A percentile compares a stretch with the other conserved stretches of the same genome.
These are phyloP conservation scores for Eudemis profundana DNA, from an alignment of 2,888 invertebrate species.

Conservation along the genomic window DNA sequence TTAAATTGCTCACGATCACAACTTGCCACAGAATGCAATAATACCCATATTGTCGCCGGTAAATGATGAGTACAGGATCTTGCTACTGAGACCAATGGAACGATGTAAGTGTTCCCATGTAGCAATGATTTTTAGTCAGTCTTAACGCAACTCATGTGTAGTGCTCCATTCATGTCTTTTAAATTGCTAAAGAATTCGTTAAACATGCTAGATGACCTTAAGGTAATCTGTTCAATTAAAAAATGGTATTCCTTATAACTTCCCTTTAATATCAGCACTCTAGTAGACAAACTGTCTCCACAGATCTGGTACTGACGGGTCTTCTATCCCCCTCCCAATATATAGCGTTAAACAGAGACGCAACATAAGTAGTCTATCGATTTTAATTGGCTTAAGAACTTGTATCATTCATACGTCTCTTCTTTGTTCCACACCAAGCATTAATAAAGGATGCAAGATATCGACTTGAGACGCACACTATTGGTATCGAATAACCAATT, in stretches of 20 bases:
- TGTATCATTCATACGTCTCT: background rate
- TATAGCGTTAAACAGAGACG: constrained; percentile 1
- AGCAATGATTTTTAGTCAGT: no score
- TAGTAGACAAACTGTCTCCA: constrained; percentile 7
- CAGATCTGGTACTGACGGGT: background rate
- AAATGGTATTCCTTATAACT: background rate
- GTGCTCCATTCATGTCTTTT: no score
- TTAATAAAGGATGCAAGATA: background rate
- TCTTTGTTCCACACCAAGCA: background rate
- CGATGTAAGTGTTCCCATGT: no score
- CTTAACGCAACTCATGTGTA: no score
- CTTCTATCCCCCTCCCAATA: background rate
- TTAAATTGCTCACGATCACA: no score
- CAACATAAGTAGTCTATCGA: background rate
- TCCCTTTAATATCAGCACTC: background rate
- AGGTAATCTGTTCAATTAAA: no score
- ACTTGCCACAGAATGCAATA: no score
- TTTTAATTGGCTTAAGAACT: background rate
- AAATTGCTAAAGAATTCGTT: no score
- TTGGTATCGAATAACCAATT: background rate
- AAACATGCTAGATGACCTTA: no score
- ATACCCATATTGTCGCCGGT: no score
- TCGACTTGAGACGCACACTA: background rate
- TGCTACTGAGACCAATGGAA: no score
- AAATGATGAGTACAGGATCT: no score